These are phyloP conservation scores for Scrobipalpa costella DNA, from an alignment of 2,888 invertebrate species.

Conservation along the genomic window DNA sequence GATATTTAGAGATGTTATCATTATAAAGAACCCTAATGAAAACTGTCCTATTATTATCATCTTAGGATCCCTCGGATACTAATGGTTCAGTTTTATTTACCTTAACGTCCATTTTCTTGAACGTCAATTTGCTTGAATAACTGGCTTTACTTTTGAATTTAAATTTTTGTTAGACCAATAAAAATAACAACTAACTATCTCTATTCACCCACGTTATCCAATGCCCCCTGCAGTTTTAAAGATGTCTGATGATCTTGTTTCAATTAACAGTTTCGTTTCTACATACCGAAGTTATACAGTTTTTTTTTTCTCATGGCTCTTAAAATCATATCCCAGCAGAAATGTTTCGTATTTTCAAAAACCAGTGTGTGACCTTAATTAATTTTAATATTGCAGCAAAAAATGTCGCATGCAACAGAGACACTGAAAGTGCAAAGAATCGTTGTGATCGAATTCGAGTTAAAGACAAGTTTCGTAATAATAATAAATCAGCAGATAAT, in stretches of 20 bases:
- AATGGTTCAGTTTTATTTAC: no score
- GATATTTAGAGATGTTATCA: no score
- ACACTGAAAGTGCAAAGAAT: constrained; percentile 5
- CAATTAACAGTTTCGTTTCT: constrained; percentile 60
- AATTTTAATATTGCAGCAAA: constrained; percentile 14
- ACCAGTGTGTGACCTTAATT: constrained; percentile 6
- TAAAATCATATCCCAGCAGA: neutral
- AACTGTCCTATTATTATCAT: no score
- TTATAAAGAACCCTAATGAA: no score
- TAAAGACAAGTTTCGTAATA: constrained; percentile 26
- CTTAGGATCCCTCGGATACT: no score
- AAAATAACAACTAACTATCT: constrained; percentile 45
- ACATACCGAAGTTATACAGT: constrained; percentile 32
- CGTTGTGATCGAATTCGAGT: constrained; percentile 21
- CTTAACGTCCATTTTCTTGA: no score
- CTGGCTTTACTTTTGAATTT: neutral
- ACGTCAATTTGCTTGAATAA: no score
- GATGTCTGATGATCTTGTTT: constrained; percentile 58
- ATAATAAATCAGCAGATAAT: constrained; percentile 31
- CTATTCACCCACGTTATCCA: constrained; percentile 57
- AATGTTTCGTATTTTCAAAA: neutral
- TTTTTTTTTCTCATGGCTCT: neutral
- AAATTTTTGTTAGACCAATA: constrained; percentile 5
- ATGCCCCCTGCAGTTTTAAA: constrained; percentile 54
- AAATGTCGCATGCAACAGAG: constrained; percentile 1